Conservation (phyloP, 2,888 invertebrate genomes). For the Prosopocoilus inquinatus region DNA sequence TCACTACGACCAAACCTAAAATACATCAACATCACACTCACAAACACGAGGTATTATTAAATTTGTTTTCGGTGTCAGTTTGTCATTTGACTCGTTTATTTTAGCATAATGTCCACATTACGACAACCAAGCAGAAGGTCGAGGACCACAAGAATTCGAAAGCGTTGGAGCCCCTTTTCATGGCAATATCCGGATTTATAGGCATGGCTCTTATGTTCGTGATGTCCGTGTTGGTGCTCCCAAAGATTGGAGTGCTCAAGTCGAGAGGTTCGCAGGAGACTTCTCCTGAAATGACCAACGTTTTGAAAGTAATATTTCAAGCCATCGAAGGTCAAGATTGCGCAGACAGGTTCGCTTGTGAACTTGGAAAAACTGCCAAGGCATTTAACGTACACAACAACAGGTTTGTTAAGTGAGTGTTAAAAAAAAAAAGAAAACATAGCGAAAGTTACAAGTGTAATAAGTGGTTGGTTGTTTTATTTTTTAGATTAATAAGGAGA, state of each 20-base stretch:
- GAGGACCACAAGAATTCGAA: slow-evolving; percentile 44
- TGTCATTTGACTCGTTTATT: slow-evolving; percentile 13
- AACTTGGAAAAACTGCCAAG: slow-evolving; percentile 48
- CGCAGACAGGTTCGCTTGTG: slow-evolving; percentile 51
- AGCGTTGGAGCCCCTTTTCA: slow-evolving; percentile 54
- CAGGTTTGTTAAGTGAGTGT: slow-evolving; percentile 47
- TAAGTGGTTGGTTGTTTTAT: neutral
- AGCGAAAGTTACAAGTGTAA: neutral
- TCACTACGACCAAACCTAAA: slow-evolving; percentile 9
- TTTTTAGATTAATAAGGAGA: slow-evolving; percentile 43
- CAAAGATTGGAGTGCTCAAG: slow-evolving; percentile 47
- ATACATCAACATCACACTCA: slow-evolving; percentile 39
- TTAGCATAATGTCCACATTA: slow-evolving; percentile 47
- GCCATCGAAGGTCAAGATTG: slow-evolving; percentile 53
- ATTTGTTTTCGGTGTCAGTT: neutral
- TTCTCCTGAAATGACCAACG: slow-evolving; percentile 43
- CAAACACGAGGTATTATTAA: slow-evolving; percentile 39
- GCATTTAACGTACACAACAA: slow-evolving; percentile 45
- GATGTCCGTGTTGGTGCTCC: slow-evolving; percentile 53
- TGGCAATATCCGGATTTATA: slow-evolving; percentile 59
- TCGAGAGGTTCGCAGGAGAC: slow-evolving; percentile 36
- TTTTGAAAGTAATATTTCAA: slow-evolving; percentile 47
- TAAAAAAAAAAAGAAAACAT: neutral
- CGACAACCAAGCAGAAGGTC: slow-evolving; percentile 33
- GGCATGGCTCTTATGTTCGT: slow-evolving; percentile 58